Evolutionary conservation across 2,888 invertebrate genomes (phyloP), one percentile per base, ranked within the genome.

Genomic region (Andrena dorsata): DNA sequence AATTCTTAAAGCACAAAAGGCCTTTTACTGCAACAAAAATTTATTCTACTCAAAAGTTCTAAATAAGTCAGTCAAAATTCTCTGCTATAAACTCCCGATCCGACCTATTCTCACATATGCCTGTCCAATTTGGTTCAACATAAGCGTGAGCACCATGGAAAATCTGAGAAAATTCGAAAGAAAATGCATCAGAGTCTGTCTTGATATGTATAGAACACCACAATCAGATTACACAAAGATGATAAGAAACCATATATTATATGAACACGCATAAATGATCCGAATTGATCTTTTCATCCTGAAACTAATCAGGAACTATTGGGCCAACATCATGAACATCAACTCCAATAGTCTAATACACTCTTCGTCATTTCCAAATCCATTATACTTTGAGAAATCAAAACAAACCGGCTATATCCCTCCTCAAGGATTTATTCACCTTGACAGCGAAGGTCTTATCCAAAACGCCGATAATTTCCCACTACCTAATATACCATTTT

Each of bases 101-200:
- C 7, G 74, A 1, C 70, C 74, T 0, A 74, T 74, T 6, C 0
- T 75, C 4, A 71, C 70, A 0, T 80, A 80, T 4, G 76, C 20
- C 0, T 70, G 73, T 6, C 70, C 47, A 0, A 80, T 74, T 0
- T 83, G 80, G 78, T 86, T 70, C 20, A 82, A 83, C n/a, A 60
- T 80, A 0, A 64, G 35, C 0, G 71, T 79, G 0, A 2, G 20
- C 1, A 4, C 41, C 3, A 86, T 83, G 77, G 77, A 83, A 49
- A 72, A 70, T 65, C 2, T 82, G 0, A 66, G 81, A 49, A 32
- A 26, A 0, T 68, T 87, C 4, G 83, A 84, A 58, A 63, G 82
- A 32, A 76, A 69, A 66, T 84, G 81, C 23, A 26, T 87, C 0
- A 69, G 77, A 76, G 72, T 58, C 2, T 77, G 77, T 23, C 61